phyloP scores from a whole-genome alignment of 2,113 vertebrate genomes.

The Hypomesus transpacificus region DNA sequence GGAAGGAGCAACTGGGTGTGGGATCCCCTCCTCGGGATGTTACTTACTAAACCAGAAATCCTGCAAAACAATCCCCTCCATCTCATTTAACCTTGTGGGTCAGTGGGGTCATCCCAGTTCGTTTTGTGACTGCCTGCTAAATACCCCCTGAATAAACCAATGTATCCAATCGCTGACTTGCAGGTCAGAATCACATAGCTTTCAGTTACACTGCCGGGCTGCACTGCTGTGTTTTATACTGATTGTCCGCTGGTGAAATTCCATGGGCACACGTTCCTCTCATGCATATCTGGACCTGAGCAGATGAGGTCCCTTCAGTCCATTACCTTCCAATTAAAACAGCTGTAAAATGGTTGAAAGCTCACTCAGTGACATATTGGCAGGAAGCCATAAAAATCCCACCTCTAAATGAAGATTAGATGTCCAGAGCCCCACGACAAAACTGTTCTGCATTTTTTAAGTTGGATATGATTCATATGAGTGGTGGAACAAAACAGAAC shows the following conservation, averaged over 20 bases:
- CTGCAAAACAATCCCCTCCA: neutral
- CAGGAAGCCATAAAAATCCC: constrained; percentile 26
- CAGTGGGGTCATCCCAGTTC: neutral
- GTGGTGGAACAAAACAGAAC: neutral
- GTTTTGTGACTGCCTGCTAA: neutral
- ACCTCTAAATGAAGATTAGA: constrained; percentile 24
- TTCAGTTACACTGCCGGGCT: constrained; percentile 11
- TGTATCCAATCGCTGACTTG: constrained; percentile 13
- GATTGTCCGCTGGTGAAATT: too few relatives aligned
- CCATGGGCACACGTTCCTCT: constrained; percentile 38
- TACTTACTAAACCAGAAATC: too few relatives aligned
- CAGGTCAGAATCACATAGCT: constrained; percentile 25
- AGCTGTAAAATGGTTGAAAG: constrained; percentile 41
- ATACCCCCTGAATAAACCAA: neutral
- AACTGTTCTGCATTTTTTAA: constrained; percentile 16
- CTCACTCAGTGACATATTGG: constrained; percentile 45
- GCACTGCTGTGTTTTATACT: neutral
- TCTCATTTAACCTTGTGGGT: neutral
- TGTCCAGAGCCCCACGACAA: neutral
- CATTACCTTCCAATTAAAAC: constrained; percentile 62
- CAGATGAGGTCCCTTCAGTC: constrained; percentile 54
- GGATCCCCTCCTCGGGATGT: too few relatives aligned
- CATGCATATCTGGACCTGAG: constrained; percentile 44
- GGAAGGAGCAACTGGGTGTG: too few relatives aligned
- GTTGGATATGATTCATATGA: neutral